Evolutionary conservation across 2,113 vertebrate species (phyloP).

Genomic region (Neoarius graeffei): DNA sequence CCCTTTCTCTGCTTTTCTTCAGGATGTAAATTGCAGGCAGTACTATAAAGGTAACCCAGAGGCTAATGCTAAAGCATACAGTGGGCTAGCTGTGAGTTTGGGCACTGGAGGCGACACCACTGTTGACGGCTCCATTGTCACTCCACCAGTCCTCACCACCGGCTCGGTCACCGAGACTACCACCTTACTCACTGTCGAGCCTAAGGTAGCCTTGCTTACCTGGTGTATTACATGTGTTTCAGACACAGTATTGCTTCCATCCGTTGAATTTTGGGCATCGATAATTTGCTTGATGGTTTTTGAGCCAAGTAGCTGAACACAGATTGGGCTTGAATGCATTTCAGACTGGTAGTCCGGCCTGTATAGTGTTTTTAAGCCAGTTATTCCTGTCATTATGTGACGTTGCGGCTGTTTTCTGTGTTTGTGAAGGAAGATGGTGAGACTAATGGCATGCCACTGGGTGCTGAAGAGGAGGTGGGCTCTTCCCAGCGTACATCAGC

Average conservation of each 20-base stretch:
- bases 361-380: neutral
- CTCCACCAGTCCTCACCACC: constrained; percentile 51
- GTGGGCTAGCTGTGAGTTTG: constrained; percentile 52
- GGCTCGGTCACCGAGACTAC: constrained; percentile 41
- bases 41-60: constrained; percentile 63
- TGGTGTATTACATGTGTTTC: neutral
- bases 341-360: neutral
- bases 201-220: constrained; percentile 48
- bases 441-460: constrained; percentile 52
- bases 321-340: too few species aligned
- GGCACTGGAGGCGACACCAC: constrained; percentile 45
- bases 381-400: neutral
- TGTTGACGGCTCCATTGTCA: constrained; percentile 50
- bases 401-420: constrained; percentile 9
- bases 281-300: too few species aligned
- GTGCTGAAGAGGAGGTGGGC: constrained; percentile 55
- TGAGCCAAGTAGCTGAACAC: too few species aligned
- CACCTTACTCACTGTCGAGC: constrained; percentile 50
- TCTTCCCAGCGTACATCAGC: constrained; percentile 49
- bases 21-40: constrained; percentile 66
- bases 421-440: constrained; percentile 57
- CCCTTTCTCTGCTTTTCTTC: neutral
- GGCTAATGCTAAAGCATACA: constrained; percentile 61
- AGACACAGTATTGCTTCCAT: neutral
- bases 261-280: neutral